Base-by-base conservation (phyloP, 2,113 vertebrate genomes). In the Myrmecophaga tridactyla region DNA sequence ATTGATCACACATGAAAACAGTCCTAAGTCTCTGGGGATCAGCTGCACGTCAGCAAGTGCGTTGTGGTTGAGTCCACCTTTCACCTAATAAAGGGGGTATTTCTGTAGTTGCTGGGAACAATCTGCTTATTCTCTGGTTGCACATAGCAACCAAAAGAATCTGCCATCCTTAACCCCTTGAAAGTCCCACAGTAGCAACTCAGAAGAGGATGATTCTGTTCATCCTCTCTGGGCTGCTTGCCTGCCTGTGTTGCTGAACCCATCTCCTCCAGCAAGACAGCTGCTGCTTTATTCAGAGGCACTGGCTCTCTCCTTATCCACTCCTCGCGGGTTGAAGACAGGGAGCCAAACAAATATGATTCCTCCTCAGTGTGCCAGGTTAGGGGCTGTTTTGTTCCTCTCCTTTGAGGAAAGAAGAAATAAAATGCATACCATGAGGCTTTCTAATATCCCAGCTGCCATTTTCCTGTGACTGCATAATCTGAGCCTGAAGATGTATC, bases 1-100 rank as follows among this genome's bases (percentile, higher is more conserved):
- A 98, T 97, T 97, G 98, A 98, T 98, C 98, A 98, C 97, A 98
- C 97, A 97, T 90, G 96, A 97, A 98, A 97, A 95, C 97, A 97
- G 98, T 98, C 97, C 95, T 81, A 90, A 97, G 96, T 97, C 98
- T 98, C 98, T 96, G 93, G 98, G 97, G 98, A 98, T 94, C 67
- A 60, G 85, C 96, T 94, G 97, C 96, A 98, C 96, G 92, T 98
- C 98, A 98, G 97, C 46, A 53, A 96, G 86, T 97, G 96, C 82
- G 63, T 96, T 97, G 95, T 95, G 98, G 98, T 89, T 98, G 97
- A 98, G 97, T 97, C 98, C 97, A 98, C 97, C 95, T 96, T 97
- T 98, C 98, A 98, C 98, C 97, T 98, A 88, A 95, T 96, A 96
- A 97, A 97, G 97, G 98, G 98, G 98, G 97, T 96, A 97, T 96